These are phyloP conservation scores for Sciurus vulgaris DNA, from an alignment of 2,797 vertebrate species.

Conservation along the genomic window DNA sequence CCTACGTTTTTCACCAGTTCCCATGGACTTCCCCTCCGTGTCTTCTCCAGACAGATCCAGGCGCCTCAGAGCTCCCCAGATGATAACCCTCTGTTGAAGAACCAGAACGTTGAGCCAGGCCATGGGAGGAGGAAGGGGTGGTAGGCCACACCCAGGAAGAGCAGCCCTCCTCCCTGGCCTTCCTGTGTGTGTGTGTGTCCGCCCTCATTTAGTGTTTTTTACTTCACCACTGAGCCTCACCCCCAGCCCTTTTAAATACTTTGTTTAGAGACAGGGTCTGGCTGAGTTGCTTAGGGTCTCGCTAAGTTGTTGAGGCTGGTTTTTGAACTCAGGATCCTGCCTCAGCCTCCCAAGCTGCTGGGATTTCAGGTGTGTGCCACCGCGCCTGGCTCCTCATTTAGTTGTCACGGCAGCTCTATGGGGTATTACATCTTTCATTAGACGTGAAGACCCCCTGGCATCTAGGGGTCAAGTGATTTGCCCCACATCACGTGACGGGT, in stretches of 20 bases:
- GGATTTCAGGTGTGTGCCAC: no score
- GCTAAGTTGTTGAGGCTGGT: no score
- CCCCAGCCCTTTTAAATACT: no score
- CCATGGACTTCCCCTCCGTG: not conserved
- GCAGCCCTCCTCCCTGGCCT: no score
- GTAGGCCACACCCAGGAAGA: not conserved
- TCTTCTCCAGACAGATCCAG: not conserved
- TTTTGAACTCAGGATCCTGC: no score
- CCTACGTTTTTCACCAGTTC: not conserved
- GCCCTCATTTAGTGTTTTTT: no score
- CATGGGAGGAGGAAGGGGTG: no score
- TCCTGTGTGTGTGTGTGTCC: fast-evolving
- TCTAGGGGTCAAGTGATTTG: not conserved
- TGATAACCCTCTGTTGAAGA: not conserved
- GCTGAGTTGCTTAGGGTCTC: no score
- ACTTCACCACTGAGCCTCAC: no score
- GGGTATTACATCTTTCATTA: not conserved
- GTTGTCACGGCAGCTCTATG: not conserved
- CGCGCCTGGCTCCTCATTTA: not conserved
- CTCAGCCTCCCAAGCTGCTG: no score
- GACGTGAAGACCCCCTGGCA: not conserved
- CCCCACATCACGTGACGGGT: not conserved
- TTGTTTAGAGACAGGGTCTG: no score
- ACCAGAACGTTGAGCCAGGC: not conserved
- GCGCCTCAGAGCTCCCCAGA: no score